Evolutionary conservation across 35 echinoderm and acorn worm species (phyloP).

Genomic region (Lytechinus pictus): DNA sequence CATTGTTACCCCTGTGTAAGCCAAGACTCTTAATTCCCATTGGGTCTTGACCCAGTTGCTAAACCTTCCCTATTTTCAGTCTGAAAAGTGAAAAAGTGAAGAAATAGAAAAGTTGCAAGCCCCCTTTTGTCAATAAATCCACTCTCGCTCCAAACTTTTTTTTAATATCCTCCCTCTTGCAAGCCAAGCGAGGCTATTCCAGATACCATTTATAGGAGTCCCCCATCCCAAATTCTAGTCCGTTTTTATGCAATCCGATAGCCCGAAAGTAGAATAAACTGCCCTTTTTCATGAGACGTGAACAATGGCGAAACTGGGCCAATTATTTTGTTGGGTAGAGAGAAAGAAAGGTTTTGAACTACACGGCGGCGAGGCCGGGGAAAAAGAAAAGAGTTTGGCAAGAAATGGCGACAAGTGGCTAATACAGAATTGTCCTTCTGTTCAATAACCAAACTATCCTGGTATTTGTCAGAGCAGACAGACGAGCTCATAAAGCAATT

Average conservation of each 20-base stretch:
- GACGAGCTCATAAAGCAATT: background rate
- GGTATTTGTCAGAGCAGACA: background rate
- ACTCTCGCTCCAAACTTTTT: background rate
- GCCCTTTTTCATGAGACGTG: background rate
- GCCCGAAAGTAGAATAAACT: constrained; percentile 9
- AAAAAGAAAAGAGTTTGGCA: background rate
- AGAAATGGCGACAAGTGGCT: constrained; percentile 15
- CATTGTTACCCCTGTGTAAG: constrained; percentile 26
- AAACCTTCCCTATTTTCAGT: background rate
- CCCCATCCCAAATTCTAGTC: background rate
- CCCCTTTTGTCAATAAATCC: constrained; percentile 20
- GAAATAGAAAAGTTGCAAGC: constrained; percentile 36
- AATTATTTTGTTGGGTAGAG: constrained; percentile 39
- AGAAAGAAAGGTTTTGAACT: constrained; percentile 26
- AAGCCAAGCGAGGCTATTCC: background rate
- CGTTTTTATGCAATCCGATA: background rate
- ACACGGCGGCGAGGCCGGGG: background rate
- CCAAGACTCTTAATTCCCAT: constrained; percentile 10
- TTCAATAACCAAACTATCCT: background rate
- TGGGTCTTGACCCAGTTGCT: constrained; percentile 5
- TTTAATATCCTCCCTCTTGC: background rate
- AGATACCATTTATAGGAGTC: background rate
- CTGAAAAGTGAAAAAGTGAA: background rate
- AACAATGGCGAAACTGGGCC: constrained; percentile 44
- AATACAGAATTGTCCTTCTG: background rate